Percentiles rank a stretch among this genome's conserved stretches.
These are phyloP conservation scores for Erythrocebus patas DNA, from an alignment of 2,113 vertebrate genomes.

Conservation along the genomic window DNA sequence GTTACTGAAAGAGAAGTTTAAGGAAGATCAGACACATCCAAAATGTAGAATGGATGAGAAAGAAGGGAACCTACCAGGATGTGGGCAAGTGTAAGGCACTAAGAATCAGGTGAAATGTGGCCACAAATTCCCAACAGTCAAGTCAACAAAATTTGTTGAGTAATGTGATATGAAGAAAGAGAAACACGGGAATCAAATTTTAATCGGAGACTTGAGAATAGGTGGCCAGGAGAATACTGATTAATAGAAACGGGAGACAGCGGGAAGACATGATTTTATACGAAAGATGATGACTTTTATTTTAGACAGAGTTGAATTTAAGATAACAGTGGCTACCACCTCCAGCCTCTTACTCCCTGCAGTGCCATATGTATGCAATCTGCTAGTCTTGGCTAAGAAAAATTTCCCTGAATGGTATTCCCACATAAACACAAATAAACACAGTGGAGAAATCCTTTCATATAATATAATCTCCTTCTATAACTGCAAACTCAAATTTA, in stretches of 20 bases:
- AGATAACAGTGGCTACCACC: not conserved
- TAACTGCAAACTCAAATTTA: not conserved
- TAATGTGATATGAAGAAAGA: fast-evolving
- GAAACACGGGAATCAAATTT: not conserved
- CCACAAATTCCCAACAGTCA: not conserved
- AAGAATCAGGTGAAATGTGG: not conserved
- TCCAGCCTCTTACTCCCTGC: not conserved
- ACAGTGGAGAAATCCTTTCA: not conserved
- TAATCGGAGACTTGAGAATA: not conserved
- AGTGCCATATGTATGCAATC: too few relatives aligned
- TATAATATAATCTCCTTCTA: not conserved
- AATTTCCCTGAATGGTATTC: not conserved
- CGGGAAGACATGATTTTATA: not conserved
- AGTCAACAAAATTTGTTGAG: not conserved
- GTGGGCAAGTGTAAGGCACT: not conserved
- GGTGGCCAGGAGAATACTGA: not conserved
- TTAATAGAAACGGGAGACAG: not conserved
- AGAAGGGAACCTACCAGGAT: not conserved
- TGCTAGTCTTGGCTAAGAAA: not conserved
- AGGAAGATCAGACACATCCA: not conserved
- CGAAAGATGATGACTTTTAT: not conserved
- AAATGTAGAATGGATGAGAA: not conserved
- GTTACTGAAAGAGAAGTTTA: not conserved
- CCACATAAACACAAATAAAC: not conserved
- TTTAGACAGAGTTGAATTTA: not conserved